These are phyloP conservation scores for Caenorhabditis sp. DNA, from an alignment of 2,888 invertebrate genomes.

Conservation along the genomic window DNA sequence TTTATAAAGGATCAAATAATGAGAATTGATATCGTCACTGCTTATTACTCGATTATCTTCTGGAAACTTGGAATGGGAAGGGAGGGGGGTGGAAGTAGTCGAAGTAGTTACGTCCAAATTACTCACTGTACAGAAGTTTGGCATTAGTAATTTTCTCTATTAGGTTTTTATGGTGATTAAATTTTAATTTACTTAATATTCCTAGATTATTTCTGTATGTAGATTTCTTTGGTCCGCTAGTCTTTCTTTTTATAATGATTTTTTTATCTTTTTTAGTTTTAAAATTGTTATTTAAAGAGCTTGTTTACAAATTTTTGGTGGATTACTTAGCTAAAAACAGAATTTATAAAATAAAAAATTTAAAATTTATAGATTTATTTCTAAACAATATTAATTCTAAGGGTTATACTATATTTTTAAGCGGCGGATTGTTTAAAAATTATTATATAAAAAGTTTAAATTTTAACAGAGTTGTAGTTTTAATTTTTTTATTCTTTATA, in stretches of 20 bases:
- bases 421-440: slow-evolving; percentile 42
- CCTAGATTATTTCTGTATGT: slow-evolving; percentile 65
- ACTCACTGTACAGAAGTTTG: too few species aligned
- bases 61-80: too few species aligned
- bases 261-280: slow-evolving; percentile 62
- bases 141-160: slow-evolving; percentile 64
- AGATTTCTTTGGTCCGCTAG: slow-evolving; percentile 65
- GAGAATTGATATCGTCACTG: too few species aligned
- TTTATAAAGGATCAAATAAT: too few species aligned
- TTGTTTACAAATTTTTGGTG: slow-evolving; percentile 66
- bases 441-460: slow-evolving; percentile 58
- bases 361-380: slow-evolving; percentile 67
- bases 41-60: too few species aligned
- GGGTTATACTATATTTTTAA: slow-evolving; percentile 44
- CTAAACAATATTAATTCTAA: slow-evolving; percentile 62
- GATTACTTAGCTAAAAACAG: slow-evolving; percentile 67
- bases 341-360: slow-evolving; percentile 63
- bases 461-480: slow-evolving; percentile 59
- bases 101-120: too few species aligned
- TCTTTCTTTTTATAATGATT: slow-evolving; percentile 79
- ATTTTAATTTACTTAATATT: slow-evolving; percentile 67
- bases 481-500: slow-evolving; percentile 60
- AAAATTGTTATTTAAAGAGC: slow-evolving; percentile 63
- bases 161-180: slow-evolving; percentile 64
- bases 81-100: too few species aligned